Conservation (phyloP, 2,888 invertebrate species). For the Colletes collaris region DNA sequence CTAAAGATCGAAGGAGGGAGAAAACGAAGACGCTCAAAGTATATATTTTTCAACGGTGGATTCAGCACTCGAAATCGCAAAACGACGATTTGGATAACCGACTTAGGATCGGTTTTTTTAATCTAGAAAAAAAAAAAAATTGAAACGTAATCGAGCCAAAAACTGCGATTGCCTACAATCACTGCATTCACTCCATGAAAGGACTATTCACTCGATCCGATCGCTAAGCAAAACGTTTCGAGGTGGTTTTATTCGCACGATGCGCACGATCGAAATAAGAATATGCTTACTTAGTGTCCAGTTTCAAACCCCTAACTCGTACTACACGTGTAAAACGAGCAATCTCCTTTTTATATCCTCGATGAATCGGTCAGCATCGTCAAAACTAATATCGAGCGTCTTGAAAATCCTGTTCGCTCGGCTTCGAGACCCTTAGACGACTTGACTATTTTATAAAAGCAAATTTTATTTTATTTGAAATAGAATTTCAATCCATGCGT, state of each 20-base stretch:
- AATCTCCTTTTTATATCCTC: conserved; percentile 30
- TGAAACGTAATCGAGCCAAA: conserved; percentile 17
- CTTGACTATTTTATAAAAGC: conserved; percentile 28
- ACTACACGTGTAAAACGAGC: conserved; percentile 39
- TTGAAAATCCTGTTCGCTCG: conserved; percentile 48
- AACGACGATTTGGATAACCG: background rate
- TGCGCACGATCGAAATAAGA: conserved; percentile 26
- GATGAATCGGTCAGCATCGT: conserved; percentile 35
- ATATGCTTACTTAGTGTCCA: conserved; percentile 63
- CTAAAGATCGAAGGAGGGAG: background rate
- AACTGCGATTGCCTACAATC: conserved; percentile 45
- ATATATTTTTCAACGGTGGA: background rate
- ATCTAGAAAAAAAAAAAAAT: conserved; percentile 2
- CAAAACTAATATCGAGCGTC: conserved; percentile 41
- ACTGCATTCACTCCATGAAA: conserved; percentile 61
- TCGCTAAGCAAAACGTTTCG: conserved; percentile 54
- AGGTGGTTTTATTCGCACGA: conserved; percentile 38
- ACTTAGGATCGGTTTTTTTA: conserved; percentile 6
- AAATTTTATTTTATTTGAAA: conserved; percentile 25
- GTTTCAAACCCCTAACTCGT: conserved; percentile 54
- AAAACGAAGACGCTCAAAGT: background rate
- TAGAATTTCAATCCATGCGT: conserved; percentile 15
- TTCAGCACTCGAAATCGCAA: background rate
- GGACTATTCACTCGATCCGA: conserved; percentile 55
- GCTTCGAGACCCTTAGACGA: conserved; percentile 43